Evolutionary conservation across 2,113 vertebrate genomes (phyloP).

Genomic region (Penelope pileata): DNA sequence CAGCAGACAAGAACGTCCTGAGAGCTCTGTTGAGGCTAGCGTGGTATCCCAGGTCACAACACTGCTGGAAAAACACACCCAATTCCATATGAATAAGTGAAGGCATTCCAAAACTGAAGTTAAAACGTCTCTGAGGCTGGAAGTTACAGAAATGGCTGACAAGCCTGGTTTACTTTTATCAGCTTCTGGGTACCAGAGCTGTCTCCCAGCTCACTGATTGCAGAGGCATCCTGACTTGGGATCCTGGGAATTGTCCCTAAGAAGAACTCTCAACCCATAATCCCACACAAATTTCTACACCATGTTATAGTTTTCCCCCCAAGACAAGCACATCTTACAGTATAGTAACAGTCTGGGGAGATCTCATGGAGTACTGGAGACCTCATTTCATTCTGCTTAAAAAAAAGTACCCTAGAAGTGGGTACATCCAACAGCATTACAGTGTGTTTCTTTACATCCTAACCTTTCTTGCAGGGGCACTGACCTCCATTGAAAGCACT

Average conservation of each 20-base stretch:
- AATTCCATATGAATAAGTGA: not conserved
- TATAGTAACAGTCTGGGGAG: accelerated
- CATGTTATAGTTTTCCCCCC: accelerated
- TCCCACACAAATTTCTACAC: accelerated
- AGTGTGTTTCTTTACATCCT: not conserved
- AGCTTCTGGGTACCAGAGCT: not conserved
- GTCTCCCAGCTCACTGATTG: accelerated
- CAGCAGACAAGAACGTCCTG: conserved; percentile 95
- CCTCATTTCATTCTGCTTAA: not conserved
- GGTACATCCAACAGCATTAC: not conserved
- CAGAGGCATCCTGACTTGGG: not conserved
- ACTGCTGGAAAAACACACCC: conserved; percentile 81
- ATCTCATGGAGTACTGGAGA: not conserved
- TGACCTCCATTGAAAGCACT: not conserved
- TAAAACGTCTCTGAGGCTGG: accelerated
- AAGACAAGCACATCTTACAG: not conserved
- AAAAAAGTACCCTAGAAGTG: not conserved
- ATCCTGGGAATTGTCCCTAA: not conserved
- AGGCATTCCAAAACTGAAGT: not conserved
- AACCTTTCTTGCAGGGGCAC: not conserved
- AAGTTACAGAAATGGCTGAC: accelerated
- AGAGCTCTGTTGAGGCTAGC: conserved; percentile 94
- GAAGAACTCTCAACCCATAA: not conserved
- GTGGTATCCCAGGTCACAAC: conserved; percentile 98
- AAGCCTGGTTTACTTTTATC: accelerated